Evolutionary conservation across 1,140 invertebrate species (phyloP).

Genomic region (Lordiphosa collinella): DNA sequence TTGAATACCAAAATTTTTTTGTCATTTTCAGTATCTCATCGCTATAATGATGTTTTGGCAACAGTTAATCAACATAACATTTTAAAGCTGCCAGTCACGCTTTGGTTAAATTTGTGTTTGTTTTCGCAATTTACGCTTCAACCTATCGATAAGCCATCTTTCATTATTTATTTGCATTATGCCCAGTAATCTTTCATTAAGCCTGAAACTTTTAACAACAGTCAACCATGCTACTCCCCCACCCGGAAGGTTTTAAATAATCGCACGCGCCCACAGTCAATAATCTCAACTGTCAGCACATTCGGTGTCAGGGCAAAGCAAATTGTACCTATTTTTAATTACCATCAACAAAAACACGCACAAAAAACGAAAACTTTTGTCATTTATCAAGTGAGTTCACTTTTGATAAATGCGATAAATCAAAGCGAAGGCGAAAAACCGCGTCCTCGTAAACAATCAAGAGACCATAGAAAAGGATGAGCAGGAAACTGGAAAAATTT

Average conservation of each 20-base stretch:
- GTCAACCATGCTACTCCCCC: neutral
- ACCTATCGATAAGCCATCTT: conserved; percentile 32
- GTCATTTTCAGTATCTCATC: no score
- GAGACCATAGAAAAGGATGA: neutral
- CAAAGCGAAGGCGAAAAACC: conserved; percentile 31
- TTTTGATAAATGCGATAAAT: conserved; percentile 60
- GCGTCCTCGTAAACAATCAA: conserved; percentile 47
- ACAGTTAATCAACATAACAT: no score
- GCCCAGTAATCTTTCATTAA: conserved; percentile 44
- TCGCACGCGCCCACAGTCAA: conserved; percentile 39
- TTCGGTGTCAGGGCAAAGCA: neutral
- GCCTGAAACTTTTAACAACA: conserved; percentile 38
- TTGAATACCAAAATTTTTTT: no score
- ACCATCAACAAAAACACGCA: conserved; percentile 45
- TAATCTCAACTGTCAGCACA: conserved; percentile 45
- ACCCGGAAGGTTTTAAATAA: no score
- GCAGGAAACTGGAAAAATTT: no score
- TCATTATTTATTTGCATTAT: conserved; percentile 44
- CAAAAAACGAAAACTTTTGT: conserved; percentile 55
- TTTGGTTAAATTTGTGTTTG: no score
- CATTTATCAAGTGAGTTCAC: conserved; percentile 53
- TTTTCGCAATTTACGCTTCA: neutral
- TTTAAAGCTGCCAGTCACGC: no score
- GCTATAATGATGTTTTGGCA: no score
- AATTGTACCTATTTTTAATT: conserved; percentile 55